phyloP scores from a whole-genome alignment of 2,113 vertebrate genomes.

The Noctilio leporinus region DNA sequence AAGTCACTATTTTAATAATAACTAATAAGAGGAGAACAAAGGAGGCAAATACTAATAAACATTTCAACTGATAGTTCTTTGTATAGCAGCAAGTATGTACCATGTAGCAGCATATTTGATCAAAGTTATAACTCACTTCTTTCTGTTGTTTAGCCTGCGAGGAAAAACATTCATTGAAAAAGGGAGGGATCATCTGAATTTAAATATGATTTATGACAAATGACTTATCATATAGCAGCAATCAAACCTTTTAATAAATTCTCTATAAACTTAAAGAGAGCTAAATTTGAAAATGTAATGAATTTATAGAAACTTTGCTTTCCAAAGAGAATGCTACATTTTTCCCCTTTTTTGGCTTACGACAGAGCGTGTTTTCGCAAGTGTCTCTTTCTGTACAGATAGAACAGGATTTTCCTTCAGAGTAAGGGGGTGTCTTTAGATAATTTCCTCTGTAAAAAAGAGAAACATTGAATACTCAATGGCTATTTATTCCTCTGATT shows the following conservation, averaged over 20 bases:
- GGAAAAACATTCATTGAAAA: not conserved
- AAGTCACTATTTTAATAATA: not conserved
- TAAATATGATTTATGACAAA: not conserved
- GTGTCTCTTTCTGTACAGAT: slow-evolving; percentile 53
- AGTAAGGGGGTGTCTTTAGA: slow-evolving; percentile 55
- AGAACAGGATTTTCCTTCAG: slow-evolving; percentile 44
- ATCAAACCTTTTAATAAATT: not conserved
- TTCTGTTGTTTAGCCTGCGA: not conserved
- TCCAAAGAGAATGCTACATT: not conserved
- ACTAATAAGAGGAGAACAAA: not conserved
- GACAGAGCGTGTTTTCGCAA: slow-evolving; percentile 75
- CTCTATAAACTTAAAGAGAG: not conserved
- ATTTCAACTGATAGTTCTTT: not conserved
- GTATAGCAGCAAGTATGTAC: not conserved
- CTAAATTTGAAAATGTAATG: not conserved
- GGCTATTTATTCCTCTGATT: not conserved
- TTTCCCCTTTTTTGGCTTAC: slow-evolving; percentile 75
- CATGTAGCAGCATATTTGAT: not conserved
- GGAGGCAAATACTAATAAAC: not conserved
- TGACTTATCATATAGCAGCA: not conserved
- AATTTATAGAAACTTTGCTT: not conserved
- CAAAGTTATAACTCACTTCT: not conserved
- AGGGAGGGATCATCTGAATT: not conserved
- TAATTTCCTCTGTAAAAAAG: slow-evolving; percentile 56
- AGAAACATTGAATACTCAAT: not conserved